These are phyloP conservation scores for Melanotaenia boesemani DNA, from an alignment of 2,797 vertebrate genomes.

Conservation along the genomic window DNA sequence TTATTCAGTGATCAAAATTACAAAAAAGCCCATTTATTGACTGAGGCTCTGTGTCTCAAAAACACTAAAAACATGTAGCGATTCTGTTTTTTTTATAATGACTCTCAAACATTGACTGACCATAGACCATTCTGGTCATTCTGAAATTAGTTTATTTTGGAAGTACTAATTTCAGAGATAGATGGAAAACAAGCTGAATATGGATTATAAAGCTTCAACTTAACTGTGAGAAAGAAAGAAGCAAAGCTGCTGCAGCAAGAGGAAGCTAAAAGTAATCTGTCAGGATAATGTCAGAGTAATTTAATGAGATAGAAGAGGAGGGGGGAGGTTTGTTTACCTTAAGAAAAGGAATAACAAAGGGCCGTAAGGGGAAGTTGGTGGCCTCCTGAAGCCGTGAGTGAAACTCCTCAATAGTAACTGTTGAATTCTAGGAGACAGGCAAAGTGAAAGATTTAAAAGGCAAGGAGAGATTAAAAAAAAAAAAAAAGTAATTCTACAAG, in stretches of 20 bases:
- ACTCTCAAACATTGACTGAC: not conserved
- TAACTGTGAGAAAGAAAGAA: conserved; percentile 1
- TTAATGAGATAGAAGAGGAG: not conserved
- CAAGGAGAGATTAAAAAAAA: not conserved
- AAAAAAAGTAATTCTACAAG: not conserved
- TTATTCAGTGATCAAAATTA: conserved; percentile 47
- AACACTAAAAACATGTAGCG: not conserved
- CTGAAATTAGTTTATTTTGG: conserved; percentile 2
- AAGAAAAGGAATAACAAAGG: conserved; percentile 97
- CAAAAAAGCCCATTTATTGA: conserved; percentile 30
- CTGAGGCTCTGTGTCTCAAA: conserved; percentile 6
- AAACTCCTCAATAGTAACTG: conserved; percentile 98
- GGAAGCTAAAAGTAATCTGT: conserved; percentile 38
- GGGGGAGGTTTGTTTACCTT: conserved; percentile 85
- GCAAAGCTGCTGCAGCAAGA: not conserved
- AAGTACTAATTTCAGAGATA: conserved; percentile 7
- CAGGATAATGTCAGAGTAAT: conserved; percentile 34
- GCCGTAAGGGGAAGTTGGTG: conserved; percentile 96
- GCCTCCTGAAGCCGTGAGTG: conserved; percentile 98
- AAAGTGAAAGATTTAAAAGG: conserved; percentile 4
- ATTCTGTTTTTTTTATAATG: not conserved
- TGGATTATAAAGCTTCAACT: conserved; percentile 1
- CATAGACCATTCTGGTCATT: conserved; percentile 13
- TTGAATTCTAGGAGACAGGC: conserved; percentile 89
- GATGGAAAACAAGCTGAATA: not conserved